Evolutionary conservation across 2,113 vertebrate species (phyloP).

Genomic region (Chelonoidis abingdonii): DNA sequence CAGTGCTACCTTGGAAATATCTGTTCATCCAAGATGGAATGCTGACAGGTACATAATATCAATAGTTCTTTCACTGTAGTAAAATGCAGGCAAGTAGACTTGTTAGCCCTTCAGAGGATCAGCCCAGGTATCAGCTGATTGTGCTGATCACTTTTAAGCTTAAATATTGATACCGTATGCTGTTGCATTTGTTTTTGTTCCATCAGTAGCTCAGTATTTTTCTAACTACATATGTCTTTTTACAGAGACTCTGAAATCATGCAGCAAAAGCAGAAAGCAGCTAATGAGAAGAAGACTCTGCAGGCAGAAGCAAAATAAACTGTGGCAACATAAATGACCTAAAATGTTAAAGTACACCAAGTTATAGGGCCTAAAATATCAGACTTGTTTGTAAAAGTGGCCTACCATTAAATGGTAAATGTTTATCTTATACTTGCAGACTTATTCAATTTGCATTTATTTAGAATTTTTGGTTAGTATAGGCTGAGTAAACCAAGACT

Average conservation of each 20-base stretch:
- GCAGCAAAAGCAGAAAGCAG: slow-evolving; percentile 83
- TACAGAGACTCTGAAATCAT: slow-evolving; percentile 84
- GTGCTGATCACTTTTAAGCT: neutral
- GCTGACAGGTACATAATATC: neutral
- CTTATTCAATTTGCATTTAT: slow-evolving; percentile 60
- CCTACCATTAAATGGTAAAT: slow-evolving; percentile 26
- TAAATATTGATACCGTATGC: neutral
- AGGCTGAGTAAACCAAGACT: slow-evolving; percentile 13
- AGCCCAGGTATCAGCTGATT: neutral
- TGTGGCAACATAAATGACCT: slow-evolving; percentile 29
- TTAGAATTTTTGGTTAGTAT: slow-evolving; percentile 42
- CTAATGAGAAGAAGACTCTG: slow-evolving; percentile 81
- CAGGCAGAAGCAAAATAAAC: slow-evolving; percentile 77
- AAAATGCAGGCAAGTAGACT: neutral
- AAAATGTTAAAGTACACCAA: slow-evolving; percentile 27
- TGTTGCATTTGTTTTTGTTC: neutral
- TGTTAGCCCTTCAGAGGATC: neutral
- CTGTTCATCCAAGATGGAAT: neutral
- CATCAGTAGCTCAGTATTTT: neutral
- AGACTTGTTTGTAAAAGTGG: slow-evolving; percentile 41
- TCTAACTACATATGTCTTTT: neutral
- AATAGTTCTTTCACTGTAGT: neutral
- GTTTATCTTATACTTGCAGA: slow-evolving; percentile 44
- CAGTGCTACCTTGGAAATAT: neutral
- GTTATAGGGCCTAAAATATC: slow-evolving; percentile 40